Evolutionary conservation across 2,113 vertebrate genomes (phyloP), one percentile per base, ranked within the genome.

Genomic region (Actenoides hombroni): DNA sequence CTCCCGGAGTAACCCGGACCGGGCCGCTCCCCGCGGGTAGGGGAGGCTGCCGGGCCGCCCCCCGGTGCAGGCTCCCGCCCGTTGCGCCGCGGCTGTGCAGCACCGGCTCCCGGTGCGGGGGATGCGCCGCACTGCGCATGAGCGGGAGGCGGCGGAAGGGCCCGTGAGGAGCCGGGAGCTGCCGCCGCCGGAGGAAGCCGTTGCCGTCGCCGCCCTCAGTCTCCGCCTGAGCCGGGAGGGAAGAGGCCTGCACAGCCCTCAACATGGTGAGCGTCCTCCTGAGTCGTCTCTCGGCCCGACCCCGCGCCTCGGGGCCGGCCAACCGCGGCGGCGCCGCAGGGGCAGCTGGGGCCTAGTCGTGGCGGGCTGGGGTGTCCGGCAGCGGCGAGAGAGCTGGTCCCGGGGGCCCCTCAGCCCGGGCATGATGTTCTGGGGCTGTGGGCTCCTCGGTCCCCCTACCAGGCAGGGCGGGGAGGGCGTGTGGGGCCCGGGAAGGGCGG

Each of bases 81-180:
- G 53, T 37, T 7, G 40, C 56, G 57, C 85, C n/a, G 21, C 10
- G 5, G 42, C 75, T 61, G 61, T 61, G 48, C 46, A 40, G 46
- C 75, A 8, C 20, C 49, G 46, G 48, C 42, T 57, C 16, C 86
- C 40, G n/a, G 39, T n/a, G 71, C 56, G 63, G 88, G 87, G 49
- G 54, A 51, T 26, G 82, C 37, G 83, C 94, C 94, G 94, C 96
- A 98, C 96, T 98, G 98, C 98, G 98, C 98, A 99, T 98, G 98
- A 98, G 97, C 98, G 97, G 98, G 97, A 97, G 97, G 97, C 97
- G 87, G 87, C 95, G 94, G 96, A 96, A 97, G 97, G 97, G 96
- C 96, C 97, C 95, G 97, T 93, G 97, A 96, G 98, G 98, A 95
- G 94, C 93, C 92, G 96, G 94, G 86, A 94, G 92, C 98, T 98